Evolutionary conservation across 37 sponge, comb jelly and placozoan species (phyloP).

Genomic region (Diacarnus erythraeanus): DNA sequence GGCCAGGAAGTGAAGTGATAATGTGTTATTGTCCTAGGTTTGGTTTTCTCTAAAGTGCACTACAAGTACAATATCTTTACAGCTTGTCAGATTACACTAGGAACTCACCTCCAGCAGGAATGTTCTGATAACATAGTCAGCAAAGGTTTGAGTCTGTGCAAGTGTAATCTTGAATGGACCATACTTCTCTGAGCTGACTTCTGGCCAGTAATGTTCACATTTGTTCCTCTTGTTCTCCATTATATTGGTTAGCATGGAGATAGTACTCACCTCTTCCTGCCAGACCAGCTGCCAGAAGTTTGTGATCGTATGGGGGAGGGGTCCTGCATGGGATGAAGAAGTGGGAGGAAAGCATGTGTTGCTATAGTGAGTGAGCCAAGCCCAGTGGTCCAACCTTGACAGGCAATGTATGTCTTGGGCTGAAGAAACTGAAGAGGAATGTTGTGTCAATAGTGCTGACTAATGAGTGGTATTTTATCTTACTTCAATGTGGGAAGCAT

Average conservation of each 20-base stretch:
- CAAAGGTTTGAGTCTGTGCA: not conserved
- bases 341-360: too few relatives aligned
- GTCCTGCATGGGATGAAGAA: not conserved
- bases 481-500: not conserved
- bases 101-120: not conserved
- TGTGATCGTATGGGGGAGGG: not conserved
- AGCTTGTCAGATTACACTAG: not conserved
- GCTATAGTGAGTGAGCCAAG: not conserved
- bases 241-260: not conserved
- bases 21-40: not conserved
- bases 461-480: too few relatives aligned
- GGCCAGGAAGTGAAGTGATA: not conserved
- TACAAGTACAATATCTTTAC: too few relatives aligned
- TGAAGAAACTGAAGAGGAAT: not conserved
- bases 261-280: not conserved
- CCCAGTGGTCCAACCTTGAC: not conserved
- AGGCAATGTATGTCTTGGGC: not conserved
- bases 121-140: not conserved
- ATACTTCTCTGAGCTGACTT: not conserved
- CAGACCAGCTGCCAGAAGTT: not conserved
- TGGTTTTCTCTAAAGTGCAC: not conserved
- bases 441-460: not conserved
- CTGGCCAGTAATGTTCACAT: not conserved
- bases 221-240: not conserved
- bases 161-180: not conserved